A percentile compares a stretch with the other conserved stretches of the same genome.
Evolutionary conservation across 2,888 invertebrate genomes (phyloP).

Genomic region (Acronicta aceris): DNA sequence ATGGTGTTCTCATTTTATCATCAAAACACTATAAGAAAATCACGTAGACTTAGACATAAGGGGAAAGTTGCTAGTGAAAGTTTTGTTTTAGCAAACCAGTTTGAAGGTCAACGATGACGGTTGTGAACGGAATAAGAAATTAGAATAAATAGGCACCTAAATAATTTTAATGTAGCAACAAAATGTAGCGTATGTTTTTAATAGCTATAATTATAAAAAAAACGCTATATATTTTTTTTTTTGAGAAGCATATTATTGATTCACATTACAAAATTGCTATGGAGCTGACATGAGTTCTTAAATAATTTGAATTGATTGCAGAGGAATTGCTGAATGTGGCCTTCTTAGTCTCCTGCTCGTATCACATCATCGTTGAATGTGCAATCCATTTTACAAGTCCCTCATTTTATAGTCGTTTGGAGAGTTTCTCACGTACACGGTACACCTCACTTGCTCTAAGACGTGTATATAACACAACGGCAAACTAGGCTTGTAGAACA

Average conservation of each 20-base stretch:
- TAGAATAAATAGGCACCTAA: conserved; percentile 13
- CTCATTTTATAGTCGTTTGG: conserved; percentile 1
- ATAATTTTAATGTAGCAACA: not conserved
- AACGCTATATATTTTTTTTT: too few species aligned
- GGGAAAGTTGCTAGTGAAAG: conserved; percentile 70
- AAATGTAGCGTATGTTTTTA: conserved; percentile 9
- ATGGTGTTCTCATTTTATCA: conserved; percentile 21
- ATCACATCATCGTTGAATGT: not conserved
- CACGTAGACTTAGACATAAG: conserved; percentile 36
- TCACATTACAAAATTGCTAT: not conserved
- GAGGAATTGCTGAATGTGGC: too few species aligned
- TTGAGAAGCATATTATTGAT: not conserved
- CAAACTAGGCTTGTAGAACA: conserved; percentile 35
- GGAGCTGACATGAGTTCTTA: too few species aligned
- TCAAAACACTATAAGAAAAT: conserved; percentile 22
- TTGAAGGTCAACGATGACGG: conserved; percentile 55
- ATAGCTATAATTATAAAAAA: not conserved
- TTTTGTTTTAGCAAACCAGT: conserved; percentile 53
- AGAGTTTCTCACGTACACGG: conserved; percentile 22
- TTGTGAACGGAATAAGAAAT: conserved; percentile 42
- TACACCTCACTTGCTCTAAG: not conserved
- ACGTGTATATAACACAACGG: conserved; percentile 4
- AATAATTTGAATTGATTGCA: too few species aligned
- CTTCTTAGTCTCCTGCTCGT: too few species aligned
- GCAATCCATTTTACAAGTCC: not conserved